Base-by-base conservation (phyloP, 2,113 vertebrate genomes). In the Pelodiscus sinensis region DNA sequence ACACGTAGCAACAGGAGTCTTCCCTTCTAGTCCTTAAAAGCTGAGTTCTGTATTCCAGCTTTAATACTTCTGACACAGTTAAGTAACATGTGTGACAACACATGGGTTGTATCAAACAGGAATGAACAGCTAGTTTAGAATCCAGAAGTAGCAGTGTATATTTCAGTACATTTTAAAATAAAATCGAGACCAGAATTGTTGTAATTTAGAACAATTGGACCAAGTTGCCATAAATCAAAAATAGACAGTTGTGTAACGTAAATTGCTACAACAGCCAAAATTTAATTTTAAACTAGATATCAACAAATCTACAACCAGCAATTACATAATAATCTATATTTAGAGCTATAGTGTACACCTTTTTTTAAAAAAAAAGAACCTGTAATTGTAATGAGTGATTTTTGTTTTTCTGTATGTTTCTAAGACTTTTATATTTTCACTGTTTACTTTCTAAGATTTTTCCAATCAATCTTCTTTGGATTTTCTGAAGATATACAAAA, bases 361-460 rank as follows among this genome's bases (percentile, higher is more conserved):
- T 44, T 90, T 85, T 31, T 29, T 62, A 38, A 22, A 50, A 80
- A 8, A 79, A 79, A 87, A 18, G 16, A 15, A 18, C 75, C 71
- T 83, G 84, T 84, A 93, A 89, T 31, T 68, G 44, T 82, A 92
- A 81, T 0, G 3, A 25, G 19, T 84, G 77, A 85, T 93, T 96
- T 94, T 57, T 82, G 52, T 82, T 29, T n/a, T 82, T 75, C 50
- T n/a, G 55, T 71, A 68, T 81, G 65, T 92, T 94, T 92, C 58
- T 87, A 86, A 44, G 65, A 92, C 79, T 84, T 84, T 93, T 96
- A 94, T 88, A 81, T 89, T 94, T 95, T 54, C 79, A 16, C 35
- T 82, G 35, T 77, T 95, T 94, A 79, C n/a, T 86, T 91, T 92
- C 78, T 77, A 88, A 58, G 21, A 35, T 2, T 0, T 0, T 95